Evolutionary conservation across 2,113 vertebrate genomes (phyloP).

Genomic region (Hipposideros armiger): DNA sequence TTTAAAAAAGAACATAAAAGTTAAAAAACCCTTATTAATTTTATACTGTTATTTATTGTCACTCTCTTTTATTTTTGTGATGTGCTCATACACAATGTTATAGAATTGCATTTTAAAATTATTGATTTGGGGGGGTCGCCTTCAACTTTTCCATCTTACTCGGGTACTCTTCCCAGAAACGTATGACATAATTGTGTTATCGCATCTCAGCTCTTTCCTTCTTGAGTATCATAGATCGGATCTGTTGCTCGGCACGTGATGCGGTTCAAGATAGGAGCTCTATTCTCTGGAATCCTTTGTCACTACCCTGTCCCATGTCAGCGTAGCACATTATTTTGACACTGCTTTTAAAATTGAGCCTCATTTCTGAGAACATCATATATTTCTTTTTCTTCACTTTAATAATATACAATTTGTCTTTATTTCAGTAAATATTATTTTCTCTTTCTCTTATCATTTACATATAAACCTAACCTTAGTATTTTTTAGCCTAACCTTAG

Average conservation of each 20-base stretch:
- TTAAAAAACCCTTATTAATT: not conserved
- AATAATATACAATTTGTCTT: not conserved
- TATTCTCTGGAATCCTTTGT: not conserved
- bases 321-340: not conserved
- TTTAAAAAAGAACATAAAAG: not conserved
- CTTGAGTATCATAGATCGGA: not conserved
- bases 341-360: not conserved
- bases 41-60: not conserved
- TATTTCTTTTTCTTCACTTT: not conserved
- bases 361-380: not conserved
- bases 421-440: conserved; percentile 10
- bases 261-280: not conserved
- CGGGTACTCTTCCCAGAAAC: not conserved
- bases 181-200: rapidly evolving
- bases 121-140: not conserved
- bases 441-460: conserved; percentile 22
- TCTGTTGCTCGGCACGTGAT: not conserved
- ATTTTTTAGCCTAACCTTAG: not conserved
- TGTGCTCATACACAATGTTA: not conserved
- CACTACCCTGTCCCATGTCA: not conserved
- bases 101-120: not conserved
- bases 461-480: not conserved
- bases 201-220: not conserved
- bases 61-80: not conserved
- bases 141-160: not conserved